Base-by-base conservation (phyloP, 2,113 vertebrate species). In the Gambusia holbrooki region DNA sequence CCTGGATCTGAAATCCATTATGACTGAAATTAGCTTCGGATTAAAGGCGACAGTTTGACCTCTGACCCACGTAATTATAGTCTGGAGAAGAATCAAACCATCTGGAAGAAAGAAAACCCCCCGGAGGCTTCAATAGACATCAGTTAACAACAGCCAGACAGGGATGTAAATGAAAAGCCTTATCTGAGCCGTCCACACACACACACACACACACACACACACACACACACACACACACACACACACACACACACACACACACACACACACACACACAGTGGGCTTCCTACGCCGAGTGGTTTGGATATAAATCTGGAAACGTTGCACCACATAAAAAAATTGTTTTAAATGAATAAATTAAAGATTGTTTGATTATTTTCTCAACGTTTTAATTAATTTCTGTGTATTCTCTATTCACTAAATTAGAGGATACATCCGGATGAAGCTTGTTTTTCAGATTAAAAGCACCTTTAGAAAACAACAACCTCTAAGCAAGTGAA, bases 101-200 rank as follows among this genome's bases (percentile, higher is more conserved):
- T 80, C 71, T 81, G 76, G 62, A 15, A 71, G 45, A 69, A 61
- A 62, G n/a, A 37, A 54, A 19, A 12, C 37, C 63, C 70, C 37
- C 15, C 30, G 45, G 1, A 8, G 79, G 74, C 78, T 54, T 60
- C 69, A 70, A 65, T 22, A 74, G 32, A 62, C 71, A 77, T 84
- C 85, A 87, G 82, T 90, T 88, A 78, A 66, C 61, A 78, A 66
- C 61, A 66, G 51, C 29, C 71, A 35, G 79, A 78, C 75, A 73
- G 81, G 87, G 86, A 85, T 85, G 74, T 84, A 88, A 91, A 90
- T 91, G 79, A 87, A 80, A 73, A 64, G 73, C 78, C 89, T 89
- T 90, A 88, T 85, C 87, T 80, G 66, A 27, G 27, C 71, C 30
- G 7, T 40, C 60, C 79, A 80, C 64, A 37, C 28, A 33, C 67